These are phyloP conservation scores for Drosophila fuyamai DNA, from an alignment of 1,140 invertebrate species.

Conservation along the genomic window DNA sequence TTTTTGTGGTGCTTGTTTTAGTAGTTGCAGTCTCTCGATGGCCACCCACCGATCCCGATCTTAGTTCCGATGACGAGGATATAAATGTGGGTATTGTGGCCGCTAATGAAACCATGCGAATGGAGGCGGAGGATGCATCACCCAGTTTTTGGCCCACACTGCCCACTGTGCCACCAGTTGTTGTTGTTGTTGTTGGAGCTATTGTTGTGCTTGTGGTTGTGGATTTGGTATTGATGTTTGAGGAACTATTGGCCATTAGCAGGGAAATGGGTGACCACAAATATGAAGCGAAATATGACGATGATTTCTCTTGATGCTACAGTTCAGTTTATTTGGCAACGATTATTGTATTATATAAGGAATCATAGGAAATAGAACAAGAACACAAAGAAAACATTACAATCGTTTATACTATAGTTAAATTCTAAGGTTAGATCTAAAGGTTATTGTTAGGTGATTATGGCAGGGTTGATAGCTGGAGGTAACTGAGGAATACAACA, in stretches of 20 bases:
- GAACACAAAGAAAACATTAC: conserved; percentile 61
- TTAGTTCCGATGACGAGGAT: conserved; percentile 6
- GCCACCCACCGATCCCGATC: conserved; percentile 31
- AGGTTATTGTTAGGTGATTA: neutral
- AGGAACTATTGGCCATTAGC: conserved; percentile 40
- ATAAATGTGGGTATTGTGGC: conserved; percentile 25
- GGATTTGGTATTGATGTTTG: conserved; percentile 12
- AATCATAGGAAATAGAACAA: conserved; percentile 40
- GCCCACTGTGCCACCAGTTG: conserved; percentile 14
- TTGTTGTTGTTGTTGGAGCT: conserved; percentile 31
- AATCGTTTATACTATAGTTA: conserved; percentile 16
- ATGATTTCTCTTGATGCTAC: conserved; percentile 71
- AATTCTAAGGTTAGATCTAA: conserved; percentile 2
- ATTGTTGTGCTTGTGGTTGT: conserved; percentile 38
- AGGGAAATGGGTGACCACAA: conserved; percentile 65
- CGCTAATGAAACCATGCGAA: conserved; percentile 51
- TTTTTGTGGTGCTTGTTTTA: conserved; percentile 24
- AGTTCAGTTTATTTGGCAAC: conserved; percentile 11
- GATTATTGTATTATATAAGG: conserved; percentile 17
- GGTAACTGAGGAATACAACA: neutral
- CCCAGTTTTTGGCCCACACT: conserved; percentile 22
- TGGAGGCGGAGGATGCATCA: conserved; percentile 19
- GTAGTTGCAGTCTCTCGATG: conserved; percentile 32
- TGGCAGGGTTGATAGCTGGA: neutral
- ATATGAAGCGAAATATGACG: conserved; percentile 71